A percentile compares a stretch with the other conserved stretches of the same genome.
phyloP scores from a whole-genome alignment of 1,140 invertebrate species.

The Leptinotarsa lineolata region DNA sequence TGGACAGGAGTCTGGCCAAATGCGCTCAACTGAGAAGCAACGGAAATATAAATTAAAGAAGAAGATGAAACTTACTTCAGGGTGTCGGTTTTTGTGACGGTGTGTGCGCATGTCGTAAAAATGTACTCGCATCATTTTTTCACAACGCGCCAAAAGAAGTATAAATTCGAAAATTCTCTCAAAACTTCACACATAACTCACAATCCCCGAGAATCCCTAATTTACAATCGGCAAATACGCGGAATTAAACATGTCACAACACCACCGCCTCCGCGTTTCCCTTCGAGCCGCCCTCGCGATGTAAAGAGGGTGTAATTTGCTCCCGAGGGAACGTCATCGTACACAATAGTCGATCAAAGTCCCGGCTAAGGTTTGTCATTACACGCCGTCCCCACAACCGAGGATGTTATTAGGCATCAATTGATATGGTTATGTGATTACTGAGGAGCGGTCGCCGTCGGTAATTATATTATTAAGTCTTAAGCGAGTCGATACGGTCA shows the following conservation, averaged over 20 bases:
- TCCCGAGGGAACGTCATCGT: constrained; percentile 32
- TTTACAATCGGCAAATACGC: constrained; percentile 7
- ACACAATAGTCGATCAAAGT: constrained; percentile 44
- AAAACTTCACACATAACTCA: neutral
- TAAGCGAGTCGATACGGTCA: constrained; percentile 24
- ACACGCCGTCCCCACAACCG: constrained; percentile 26
- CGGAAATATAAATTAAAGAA: no score
- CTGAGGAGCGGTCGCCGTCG: constrained; percentile 43
- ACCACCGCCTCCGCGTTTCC: constrained; percentile 36
- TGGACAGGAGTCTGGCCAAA: no score
- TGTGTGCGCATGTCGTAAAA: no score
- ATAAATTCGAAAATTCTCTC: no score
- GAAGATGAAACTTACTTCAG: no score
- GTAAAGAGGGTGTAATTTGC: constrained; percentile 36
- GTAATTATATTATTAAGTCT: constrained; percentile 53
- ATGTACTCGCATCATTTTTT: no score
- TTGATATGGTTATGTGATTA: constrained; percentile 56
- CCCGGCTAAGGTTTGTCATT: constrained; percentile 42
- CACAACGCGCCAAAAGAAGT: no score
- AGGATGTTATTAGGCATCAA: constrained; percentile 55
- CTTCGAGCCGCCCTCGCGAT: neutral
- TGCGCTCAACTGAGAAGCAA: no score
- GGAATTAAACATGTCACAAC: constrained; percentile 47
- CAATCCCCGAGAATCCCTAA: neutral
- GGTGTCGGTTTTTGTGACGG: no score